phyloP scores from a whole-genome alignment of 2,888 invertebrate species.

The Drosophila vallismaia region DNA sequence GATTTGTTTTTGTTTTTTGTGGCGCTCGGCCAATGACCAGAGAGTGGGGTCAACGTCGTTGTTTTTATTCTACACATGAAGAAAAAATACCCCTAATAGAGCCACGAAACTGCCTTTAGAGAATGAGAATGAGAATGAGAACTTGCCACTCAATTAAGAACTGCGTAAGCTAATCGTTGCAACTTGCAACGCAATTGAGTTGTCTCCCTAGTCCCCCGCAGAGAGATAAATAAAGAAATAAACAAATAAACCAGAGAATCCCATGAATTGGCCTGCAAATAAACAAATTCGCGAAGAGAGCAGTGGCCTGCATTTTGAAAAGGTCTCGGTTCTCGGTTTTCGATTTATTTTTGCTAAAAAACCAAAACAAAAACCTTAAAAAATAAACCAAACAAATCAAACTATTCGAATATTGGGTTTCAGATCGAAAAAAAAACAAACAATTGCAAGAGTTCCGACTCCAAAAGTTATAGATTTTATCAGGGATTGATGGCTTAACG shows the following conservation, averaged over 20 bases:
- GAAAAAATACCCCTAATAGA: background rate
- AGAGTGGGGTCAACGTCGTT: background rate
- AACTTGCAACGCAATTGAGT: conserved; percentile 47
- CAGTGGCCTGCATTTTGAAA: conserved; percentile 44
- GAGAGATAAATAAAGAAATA: conserved; percentile 49
- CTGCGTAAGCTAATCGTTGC: conserved; percentile 3
- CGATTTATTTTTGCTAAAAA: background rate
- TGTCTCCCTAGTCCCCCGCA: conserved; percentile 20
- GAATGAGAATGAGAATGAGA: background rate
- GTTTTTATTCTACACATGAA: background rate
- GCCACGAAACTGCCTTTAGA: too few species aligned
- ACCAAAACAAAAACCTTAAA: conserved; percentile 46
- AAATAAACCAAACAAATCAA: background rate
- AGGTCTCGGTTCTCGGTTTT: conserved; percentile 45
- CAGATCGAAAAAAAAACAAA: too few species aligned
- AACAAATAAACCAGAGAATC: conserved; percentile 1
- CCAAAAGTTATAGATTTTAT: too few species aligned
- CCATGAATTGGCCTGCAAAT: conserved; percentile 64
- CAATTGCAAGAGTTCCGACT: too few species aligned
- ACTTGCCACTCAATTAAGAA: background rate
- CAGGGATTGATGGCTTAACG: too few species aligned
- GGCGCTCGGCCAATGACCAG: conserved; percentile 35
- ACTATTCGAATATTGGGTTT: too few species aligned
- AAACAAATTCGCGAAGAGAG: conserved; percentile 50
- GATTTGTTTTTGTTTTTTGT: conserved; percentile 3